These are phyloP conservation scores for Luperina nickerlii DNA, from an alignment of 2,888 invertebrate species.

Conservation along the genomic window DNA sequence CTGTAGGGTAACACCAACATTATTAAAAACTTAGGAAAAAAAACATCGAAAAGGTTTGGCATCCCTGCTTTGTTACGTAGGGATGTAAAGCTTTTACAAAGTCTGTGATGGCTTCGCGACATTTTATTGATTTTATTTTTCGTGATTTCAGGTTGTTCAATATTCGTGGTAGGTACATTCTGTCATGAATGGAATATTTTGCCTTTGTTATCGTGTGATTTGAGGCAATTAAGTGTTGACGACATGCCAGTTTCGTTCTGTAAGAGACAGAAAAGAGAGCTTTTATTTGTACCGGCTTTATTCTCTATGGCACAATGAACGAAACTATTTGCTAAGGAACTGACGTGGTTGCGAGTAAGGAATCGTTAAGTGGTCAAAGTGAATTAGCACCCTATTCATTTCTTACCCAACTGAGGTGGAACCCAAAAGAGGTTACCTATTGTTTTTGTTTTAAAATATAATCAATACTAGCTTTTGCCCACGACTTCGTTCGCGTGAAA, in stretches of 20 bases:
- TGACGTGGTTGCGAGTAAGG: too few relatives aligned
- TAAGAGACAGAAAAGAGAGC: not conserved
- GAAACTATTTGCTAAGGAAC: too few relatives aligned
- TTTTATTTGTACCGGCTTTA: not conserved
- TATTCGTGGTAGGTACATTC: not conserved
- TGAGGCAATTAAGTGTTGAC: not conserved
- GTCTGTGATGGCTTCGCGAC: slow-evolving; percentile 13
- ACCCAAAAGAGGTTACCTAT: not conserved
- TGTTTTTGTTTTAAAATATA: not conserved
- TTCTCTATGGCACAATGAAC: too few relatives aligned
- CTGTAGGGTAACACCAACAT: not conserved
- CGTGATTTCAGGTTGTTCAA: not conserved
- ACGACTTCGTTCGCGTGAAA: too few relatives aligned
- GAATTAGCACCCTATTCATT: too few relatives aligned
- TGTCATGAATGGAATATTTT: slow-evolving; percentile 10
- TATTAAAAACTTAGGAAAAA: not conserved
- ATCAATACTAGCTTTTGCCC: not conserved
- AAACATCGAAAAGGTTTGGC: not conserved
- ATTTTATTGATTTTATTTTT: slow-evolving; percentile 43
- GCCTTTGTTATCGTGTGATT: slow-evolving; percentile 13
- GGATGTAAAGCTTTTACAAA: slow-evolving; percentile 6
- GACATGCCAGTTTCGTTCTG: not conserved
- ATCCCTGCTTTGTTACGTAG: slow-evolving; percentile 14
- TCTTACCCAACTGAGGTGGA: not conserved
- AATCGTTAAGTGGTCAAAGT: too few relatives aligned